Conservation (phyloP, 1,140 invertebrate species). For the Lasaia peninsularis region DNA sequence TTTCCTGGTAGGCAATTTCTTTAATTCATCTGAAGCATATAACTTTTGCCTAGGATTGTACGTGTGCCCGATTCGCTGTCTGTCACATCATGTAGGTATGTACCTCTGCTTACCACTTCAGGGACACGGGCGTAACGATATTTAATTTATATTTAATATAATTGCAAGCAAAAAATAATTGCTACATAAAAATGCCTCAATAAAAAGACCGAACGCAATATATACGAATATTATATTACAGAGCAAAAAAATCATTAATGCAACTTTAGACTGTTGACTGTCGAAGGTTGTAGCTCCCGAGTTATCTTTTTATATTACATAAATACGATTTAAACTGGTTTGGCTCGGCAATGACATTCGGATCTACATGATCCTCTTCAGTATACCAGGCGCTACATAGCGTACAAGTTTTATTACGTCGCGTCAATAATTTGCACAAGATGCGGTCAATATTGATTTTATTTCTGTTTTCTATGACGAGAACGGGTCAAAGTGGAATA, state of each 20-base stretch:
- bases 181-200: no score
- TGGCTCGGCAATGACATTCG: not conserved
- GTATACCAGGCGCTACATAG: not conserved
- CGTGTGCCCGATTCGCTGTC: no score
- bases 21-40: no score
- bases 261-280: not conserved
- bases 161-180: no score
- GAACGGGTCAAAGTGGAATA: not conserved
- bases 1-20: no score
- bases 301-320: not conserved
- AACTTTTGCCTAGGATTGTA: no score
- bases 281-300: not conserved
- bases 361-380: slow-evolving; percentile 2
- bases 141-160: no score
- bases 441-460: not conserved
- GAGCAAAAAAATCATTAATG: not conserved
- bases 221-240: no score
- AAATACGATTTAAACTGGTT: not conserved
- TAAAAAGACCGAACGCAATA: no score
- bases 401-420: not conserved
- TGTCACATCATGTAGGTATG: no score
- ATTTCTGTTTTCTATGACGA: not conserved
- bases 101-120: no score
- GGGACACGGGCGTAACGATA: no score
- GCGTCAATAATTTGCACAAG: not conserved